Evolutionary conservation across 2,113 vertebrate species (phyloP).

Genomic region (Ibidorhyncha struthersii): DNA sequence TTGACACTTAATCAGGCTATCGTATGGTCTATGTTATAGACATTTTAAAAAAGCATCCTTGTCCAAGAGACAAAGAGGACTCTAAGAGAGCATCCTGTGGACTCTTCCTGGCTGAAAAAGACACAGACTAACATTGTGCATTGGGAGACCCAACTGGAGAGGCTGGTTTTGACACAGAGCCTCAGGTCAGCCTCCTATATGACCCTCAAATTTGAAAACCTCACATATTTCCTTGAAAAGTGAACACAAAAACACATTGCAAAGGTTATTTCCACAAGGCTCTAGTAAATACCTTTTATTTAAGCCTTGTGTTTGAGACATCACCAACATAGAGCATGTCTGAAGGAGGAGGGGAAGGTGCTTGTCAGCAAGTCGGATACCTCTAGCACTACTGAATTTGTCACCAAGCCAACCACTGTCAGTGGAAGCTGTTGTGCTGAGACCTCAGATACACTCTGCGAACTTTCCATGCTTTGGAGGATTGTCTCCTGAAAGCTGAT

Average conservation of each 20-base stretch:
- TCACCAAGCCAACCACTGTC: neutral
- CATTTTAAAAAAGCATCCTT: neutral
- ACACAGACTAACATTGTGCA: accelerated
- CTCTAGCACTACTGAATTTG: neutral
- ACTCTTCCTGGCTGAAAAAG: neutral
- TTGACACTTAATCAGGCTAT: neutral
- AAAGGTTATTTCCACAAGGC: neutral
- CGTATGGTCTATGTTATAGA: neutral
- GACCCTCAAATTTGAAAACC: neutral
- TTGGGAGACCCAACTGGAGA: neutral
- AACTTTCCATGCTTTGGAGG: neutral
- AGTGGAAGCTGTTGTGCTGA: neutral
- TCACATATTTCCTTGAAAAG: neutral
- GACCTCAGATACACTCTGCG: neutral
- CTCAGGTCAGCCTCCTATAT: neutral
- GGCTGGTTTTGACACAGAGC: neutral
- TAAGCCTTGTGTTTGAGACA: neutral
- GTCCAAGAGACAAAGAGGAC: neutral
- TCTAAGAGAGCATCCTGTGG: neutral
- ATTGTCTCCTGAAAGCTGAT: accelerated
- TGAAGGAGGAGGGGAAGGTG: neutral
- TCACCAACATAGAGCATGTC: neutral
- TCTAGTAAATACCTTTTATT: neutral
- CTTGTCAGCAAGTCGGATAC: neutral
- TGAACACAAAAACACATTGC: neutral